phyloP scores from a whole-genome alignment of 1,140 invertebrate species.

The Condylostylus longicornis region DNA sequence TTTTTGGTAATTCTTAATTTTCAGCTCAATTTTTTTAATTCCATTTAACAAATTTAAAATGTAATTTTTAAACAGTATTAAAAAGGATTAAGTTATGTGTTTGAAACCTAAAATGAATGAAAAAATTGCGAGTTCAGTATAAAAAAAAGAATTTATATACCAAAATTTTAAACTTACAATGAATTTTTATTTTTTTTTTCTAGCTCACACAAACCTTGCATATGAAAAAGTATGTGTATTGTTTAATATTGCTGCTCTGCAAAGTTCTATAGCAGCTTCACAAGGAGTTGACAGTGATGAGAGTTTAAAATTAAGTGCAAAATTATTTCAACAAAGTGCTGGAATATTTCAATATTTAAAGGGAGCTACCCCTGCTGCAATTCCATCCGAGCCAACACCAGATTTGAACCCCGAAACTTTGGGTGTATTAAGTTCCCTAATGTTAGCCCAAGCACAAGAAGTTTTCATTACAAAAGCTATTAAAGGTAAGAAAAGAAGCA shows the following conservation, averaged over 20 bases:
- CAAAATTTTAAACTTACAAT: background rate
- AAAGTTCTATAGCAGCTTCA: conserved; percentile 72
- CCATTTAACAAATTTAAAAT: too few species aligned
- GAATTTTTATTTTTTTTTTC: conserved; percentile 17
- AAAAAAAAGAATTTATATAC: too few species aligned
- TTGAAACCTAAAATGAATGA: too few species aligned
- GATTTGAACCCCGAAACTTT: conserved; percentile 89
- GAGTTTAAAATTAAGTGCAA: conserved; percentile 82
- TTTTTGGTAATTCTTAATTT: too few species aligned
- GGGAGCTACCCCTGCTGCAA: conserved; percentile 62
- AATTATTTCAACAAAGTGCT: conserved; percentile 83
- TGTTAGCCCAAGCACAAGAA: conserved; percentile 97
- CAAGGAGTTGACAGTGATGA: conserved; percentile 84
- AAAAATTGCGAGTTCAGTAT: too few species aligned
- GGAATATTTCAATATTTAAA: conserved; percentile 87
- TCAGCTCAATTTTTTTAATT: too few species aligned
- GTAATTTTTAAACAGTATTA: too few species aligned
- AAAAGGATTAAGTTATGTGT: too few species aligned
- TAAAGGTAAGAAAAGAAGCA: conserved; percentile 43
- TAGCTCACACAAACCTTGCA: conserved; percentile 65
- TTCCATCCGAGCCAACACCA: conserved; percentile 88
- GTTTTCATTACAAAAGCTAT: conserved; percentile 90
- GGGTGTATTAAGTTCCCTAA: conserved; percentile 65
- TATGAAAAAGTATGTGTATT: conserved; percentile 93
- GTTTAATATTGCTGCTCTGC: conserved; percentile 93